Percentiles rank a stretch among this genome's conserved stretches.
Conservation (phyloP, 2,888 invertebrate species). For the Archips xylosteana region DNA sequence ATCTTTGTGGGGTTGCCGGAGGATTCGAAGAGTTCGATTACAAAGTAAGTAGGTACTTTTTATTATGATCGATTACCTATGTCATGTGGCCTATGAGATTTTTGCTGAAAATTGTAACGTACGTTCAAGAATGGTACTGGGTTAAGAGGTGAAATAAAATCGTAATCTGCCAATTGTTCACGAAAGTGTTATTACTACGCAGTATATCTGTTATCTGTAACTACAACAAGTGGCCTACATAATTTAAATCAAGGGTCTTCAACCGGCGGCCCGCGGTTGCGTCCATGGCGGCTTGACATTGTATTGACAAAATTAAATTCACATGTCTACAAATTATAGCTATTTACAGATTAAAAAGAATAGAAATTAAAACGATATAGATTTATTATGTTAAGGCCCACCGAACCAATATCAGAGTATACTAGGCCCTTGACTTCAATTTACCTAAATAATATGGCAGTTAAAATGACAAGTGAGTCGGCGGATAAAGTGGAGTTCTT, state of each 20-base stretch:
- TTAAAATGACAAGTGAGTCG: not conserved
- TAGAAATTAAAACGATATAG: no score
- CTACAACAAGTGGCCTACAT: not conserved
- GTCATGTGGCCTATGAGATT: conserved; percentile 6
- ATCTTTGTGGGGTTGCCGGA: conserved; percentile 86
- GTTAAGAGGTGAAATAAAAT: not conserved
- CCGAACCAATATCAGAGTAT: no score
- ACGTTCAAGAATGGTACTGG: not conserved
- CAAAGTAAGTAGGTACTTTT: conserved; percentile 66
- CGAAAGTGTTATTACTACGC: not conserved
- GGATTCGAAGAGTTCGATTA: conserved; percentile 87
- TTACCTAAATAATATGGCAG: not conserved
- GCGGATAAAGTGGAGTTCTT: not conserved
- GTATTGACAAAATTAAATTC: no score
- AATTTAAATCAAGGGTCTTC: not conserved
- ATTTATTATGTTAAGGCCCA: no score
- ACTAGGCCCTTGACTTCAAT: no score
- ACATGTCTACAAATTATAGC: no score
- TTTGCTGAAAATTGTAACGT: not conserved
- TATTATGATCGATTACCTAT: not conserved
- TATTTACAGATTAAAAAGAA: no score
- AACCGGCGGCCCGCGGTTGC: no score
- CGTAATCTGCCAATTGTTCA: not conserved
- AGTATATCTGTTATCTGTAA: not conserved
- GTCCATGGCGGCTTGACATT: no score